Base-by-base conservation (phyloP, 2,888 invertebrate genomes). In the Xylocampa areola region DNA sequence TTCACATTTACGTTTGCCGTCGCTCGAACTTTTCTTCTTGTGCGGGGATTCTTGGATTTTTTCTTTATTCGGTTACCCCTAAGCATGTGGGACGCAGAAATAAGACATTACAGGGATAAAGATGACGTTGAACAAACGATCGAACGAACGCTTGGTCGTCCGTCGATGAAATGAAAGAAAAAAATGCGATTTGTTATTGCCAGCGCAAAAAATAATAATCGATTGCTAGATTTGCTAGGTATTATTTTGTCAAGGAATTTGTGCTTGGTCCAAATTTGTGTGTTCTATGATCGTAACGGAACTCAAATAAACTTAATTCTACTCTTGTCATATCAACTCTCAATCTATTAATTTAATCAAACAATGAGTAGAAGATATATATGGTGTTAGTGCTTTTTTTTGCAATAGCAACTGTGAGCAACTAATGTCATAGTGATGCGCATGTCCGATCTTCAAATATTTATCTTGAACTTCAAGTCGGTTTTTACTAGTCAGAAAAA, bases 51-150 rank as follows among this genome's bases (percentile, higher is more conserved):
- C 86, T 88, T 89, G 82, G 87, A 85, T 88, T 89, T 92, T 81
- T 91, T 92, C 86, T 85, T 91, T 81, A 82, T 88, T 86, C 89
- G 89, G 86, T 89, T 91, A 90, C 87, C 87, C 87, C 87, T 92
- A 89, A 91, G 90, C 93, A 93, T 94, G 93, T 93, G 93, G 91
- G 87, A 89, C 87, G 80, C 82, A 88, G 85, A 89, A 89, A 84
- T 90, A 81, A 87, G 89, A 88, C 91, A 92, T 92, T 86, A 86
- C 84, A 87, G 81, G 84, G 76, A 84, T 86, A 90, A 90, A 91
- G 92, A 83, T 92, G 92, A 94, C 93, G 92, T 88, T 80, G 87
- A 88, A 84, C 84, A 89, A 90, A 87, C 86, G 88, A 90, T 89
- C 90, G 88, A 90, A 89, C 92, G 86, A 86, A 89, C 88, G 89